phyloP scores from a whole-genome alignment of 2,888 invertebrate species.

The Agrotis ipsilon region DNA sequence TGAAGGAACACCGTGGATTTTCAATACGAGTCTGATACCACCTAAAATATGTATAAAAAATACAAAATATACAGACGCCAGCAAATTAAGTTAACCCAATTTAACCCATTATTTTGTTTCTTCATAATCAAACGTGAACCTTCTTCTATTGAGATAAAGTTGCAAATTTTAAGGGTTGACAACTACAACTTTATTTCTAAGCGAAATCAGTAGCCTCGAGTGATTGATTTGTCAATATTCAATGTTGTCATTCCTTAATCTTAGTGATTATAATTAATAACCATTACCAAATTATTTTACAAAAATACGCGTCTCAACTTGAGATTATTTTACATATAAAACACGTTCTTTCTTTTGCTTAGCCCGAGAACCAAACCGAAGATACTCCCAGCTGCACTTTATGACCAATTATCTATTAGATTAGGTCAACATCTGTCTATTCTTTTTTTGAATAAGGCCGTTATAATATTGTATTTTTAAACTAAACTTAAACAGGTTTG shows the following conservation, averaged over 20 bases:
- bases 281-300: neutral
- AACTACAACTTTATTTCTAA: neutral
- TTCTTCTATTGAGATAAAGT: too few relatives aligned
- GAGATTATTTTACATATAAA: too few relatives aligned
- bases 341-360: conserved; percentile 10
- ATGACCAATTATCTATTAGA: conserved; percentile 14
- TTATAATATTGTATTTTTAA: neutral
- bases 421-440: conserved; percentile 21
- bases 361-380: conserved; percentile 14
- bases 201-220: neutral
- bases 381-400: conserved; percentile 7
- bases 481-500: neutral
- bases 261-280: neutral
- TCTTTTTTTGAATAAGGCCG: too few relatives aligned
- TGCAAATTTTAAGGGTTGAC: too few relatives aligned
- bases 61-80: too few relatives aligned
- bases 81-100: too few relatives aligned
- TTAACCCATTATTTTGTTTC: too few relatives aligned
- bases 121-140: too few relatives aligned
- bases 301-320: too few relatives aligned
- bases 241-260: neutral
- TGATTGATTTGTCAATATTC: neutral
- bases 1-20: too few relatives aligned
- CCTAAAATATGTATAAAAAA: too few relatives aligned
- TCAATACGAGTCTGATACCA: too few relatives aligned